Base-by-base conservation (phyloP, 2,797 vertebrate genomes). In the Sebastes dallii region DNA sequence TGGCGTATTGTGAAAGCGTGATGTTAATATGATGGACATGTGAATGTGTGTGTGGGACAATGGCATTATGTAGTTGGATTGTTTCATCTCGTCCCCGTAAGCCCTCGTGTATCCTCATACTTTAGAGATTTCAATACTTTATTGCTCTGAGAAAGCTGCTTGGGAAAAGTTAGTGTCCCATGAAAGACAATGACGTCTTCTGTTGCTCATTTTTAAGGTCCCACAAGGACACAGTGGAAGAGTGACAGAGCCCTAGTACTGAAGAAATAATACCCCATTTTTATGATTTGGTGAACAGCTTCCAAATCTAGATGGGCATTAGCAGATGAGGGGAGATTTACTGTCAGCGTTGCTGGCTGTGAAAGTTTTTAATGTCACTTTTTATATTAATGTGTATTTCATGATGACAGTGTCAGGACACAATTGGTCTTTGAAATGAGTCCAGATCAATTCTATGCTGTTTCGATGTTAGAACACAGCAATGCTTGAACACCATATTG, bases 131-230 rank as follows among this genome's bases (percentile, higher is more conserved):
- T 71, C 42, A 71, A 34, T 66, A 50, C n/a, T 74, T 68, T 62
- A 75, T 52, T 65, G 69, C 73, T 78, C 16, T 68, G 68, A 86
- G 71, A 81, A 86, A 89, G 55, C 56, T 83, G 59, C 66, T 78
- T 78, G 73, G 42, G 73, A 77, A 77, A 88, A 86, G 80, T 77
- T 81, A 86, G 54, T 81, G 78, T 86, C 75, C 83, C 78, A 39
- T 89, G 86, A 93, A 90, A 89, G 85, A 73, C 79, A 88, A 52
- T 77, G 73, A 73, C 71, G 69, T 86, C 74, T 82, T 90, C 86
- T 77, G 78, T 78, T 89, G 61, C 78, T 83, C 80, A 76, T 75
- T 86, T 90, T 93, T 84, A 89, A 58, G 27, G 66, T 80, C 80
- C 68, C 81, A 83, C 58, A 72, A 67, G 82, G 78, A 85, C 69